A percentile compares a stretch with the other conserved stretches of the same genome.
Conservation (phyloP, 2,797 vertebrate species). For the Coendou prehensilis region DNA sequence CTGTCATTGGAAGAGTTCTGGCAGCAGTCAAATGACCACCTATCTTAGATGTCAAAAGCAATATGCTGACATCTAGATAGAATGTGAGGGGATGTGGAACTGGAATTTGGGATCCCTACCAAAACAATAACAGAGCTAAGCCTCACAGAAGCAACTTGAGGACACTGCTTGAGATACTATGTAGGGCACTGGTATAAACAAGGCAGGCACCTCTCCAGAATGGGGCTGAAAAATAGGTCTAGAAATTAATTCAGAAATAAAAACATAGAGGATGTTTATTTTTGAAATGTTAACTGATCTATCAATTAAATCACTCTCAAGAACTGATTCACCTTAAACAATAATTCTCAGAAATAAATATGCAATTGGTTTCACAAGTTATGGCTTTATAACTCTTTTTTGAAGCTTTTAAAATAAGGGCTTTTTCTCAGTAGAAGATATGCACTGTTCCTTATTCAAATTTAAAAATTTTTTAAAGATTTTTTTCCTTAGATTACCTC, state of each 20-base stretch:
- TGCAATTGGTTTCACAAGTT: neutral
- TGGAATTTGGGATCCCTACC: neutral
- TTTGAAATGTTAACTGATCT: neutral
- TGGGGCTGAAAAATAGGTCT: neutral
- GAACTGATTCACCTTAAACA: neutral
- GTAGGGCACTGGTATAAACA: neutral
- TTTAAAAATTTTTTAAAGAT: neutral
- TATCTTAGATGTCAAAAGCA: neutral
- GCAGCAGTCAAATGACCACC: neutral
- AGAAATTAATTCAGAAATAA: neutral
- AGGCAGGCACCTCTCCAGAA: neutral
- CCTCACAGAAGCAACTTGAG: neutral
- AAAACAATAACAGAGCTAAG: neutral
- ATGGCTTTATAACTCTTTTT: neutral
- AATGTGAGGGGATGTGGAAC: neutral
- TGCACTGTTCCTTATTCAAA: neutral
- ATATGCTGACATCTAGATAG: neutral
- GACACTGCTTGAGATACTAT: neutral
- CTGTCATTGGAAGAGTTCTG: neutral
- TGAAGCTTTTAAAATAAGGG: neutral
- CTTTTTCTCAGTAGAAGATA: neutral
- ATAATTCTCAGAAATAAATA: slow-evolving; percentile 3
- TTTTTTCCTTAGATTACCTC: neutral
- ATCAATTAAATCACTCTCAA: slow-evolving; percentile 24
- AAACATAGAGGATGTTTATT: neutral